Conservation (phyloP, 2,113 vertebrate genomes). For the Apteryx mantelli region DNA sequence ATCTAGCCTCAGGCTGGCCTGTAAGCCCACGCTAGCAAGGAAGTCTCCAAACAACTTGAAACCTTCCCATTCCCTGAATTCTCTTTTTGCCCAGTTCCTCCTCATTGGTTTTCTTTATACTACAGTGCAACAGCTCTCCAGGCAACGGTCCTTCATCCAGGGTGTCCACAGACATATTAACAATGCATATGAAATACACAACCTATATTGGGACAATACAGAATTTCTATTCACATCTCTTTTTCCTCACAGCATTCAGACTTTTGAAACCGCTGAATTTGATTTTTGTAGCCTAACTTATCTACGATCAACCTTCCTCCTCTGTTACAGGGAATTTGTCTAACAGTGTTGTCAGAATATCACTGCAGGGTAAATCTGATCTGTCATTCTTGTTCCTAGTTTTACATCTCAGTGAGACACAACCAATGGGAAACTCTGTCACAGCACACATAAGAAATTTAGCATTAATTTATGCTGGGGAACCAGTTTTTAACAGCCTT, state of each 20-base stretch:
- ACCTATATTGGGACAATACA: not conserved
- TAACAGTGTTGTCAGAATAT: not conserved
- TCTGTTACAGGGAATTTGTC: not conserved
- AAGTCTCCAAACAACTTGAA: not conserved
- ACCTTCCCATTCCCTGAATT: not conserved
- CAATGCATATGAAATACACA: rapidly evolving
- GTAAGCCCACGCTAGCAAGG: not conserved
- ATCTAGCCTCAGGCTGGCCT: not conserved
- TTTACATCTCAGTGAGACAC: not conserved
- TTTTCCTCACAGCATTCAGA: not conserved
- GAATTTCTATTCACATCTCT: not conserved
- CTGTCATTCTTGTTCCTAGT: not conserved
- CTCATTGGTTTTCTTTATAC: not conserved
- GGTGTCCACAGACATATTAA: not conserved
- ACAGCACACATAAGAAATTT: not conserved
- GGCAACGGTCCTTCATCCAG: not conserved
- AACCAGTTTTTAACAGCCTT: not conserved
- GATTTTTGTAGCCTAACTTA: not conserved
- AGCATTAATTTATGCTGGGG: not conserved
- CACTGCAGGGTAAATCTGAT: not conserved
- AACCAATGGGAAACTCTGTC: not conserved
- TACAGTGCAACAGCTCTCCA: not conserved
- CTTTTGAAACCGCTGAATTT: not conserved
- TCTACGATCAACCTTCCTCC: not conserved
- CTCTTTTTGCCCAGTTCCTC: not conserved